Evolutionary conservation across 2,888 invertebrate species (phyloP), one percentile per base, ranked within the genome.

Genomic region (Athetis lepigone): DNA sequence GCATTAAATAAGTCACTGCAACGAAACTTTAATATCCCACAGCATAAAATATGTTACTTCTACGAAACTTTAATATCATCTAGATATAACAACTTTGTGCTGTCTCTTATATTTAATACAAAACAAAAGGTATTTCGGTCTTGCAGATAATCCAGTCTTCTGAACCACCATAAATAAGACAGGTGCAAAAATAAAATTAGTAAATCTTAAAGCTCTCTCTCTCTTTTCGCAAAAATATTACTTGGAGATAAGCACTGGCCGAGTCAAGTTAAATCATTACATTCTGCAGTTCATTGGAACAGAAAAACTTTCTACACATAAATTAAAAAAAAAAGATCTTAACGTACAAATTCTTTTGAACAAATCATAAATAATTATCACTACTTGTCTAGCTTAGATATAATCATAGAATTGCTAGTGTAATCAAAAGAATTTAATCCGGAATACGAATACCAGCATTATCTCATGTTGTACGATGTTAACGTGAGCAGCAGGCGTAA

Each of bases 391-490:
- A 57, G 51, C n/a, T 45, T 51, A 61, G 46, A 65, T 50, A 63
- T 46, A 50, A 25, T 18, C 47, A 65, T 50, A 63, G 46, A 50
- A 25, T 18, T 56, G 25, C 39, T 23, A 52, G 16, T 58, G 51
- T 29, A 50, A 70, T 72, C 55, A 72, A 72, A 37, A 57, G 59
- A 65, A 67, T 63, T 66, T 59, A 62, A 71, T 69, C 39, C 64
- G 8, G 79, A 64, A 76, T 79, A 79, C 73, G 36, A 76, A 78
- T 76, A 63, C 18, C 46, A 49, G 58, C 51, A 78, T 78, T 78
- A 78, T 70, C 62, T 75, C 47, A 29, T 72, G 49, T 56, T 69
- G 45, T 58, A 70, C 27, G 57, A 65, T 36, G 40, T 0, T 51
- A 59, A 69, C 74, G 78, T 79, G 79, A 56, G 64, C n/a, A 19